Percentiles rank a stretch among this genome's conserved stretches.
Conservation (phyloP, 2,113 vertebrate genomes). For the Microtus pennsylvanicus region DNA sequence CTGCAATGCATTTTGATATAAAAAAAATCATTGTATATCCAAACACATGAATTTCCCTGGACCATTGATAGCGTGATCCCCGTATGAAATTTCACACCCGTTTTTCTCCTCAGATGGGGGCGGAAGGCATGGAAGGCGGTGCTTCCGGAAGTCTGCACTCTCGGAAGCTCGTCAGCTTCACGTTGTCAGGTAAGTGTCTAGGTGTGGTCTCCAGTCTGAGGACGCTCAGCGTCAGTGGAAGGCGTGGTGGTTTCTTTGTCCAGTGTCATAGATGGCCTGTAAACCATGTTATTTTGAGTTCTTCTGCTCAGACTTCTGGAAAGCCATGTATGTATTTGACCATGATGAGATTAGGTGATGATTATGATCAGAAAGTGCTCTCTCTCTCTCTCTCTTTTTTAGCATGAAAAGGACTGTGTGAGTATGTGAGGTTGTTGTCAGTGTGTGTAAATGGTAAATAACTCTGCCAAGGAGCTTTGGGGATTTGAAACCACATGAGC, state of each 20-base stretch:
- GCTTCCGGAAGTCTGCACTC: conserved; percentile 92
- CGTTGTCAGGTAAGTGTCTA: conserved; percentile 92
- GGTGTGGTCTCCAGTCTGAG: background rate
- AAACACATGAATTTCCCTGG: background rate
- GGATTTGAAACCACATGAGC: background rate
- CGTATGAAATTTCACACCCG: background rate
- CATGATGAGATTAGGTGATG: background rate
- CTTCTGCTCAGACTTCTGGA: background rate
- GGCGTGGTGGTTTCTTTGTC: background rate
- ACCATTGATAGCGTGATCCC: background rate
- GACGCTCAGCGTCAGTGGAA: background rate
- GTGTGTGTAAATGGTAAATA: background rate
- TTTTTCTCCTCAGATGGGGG: conserved; percentile 89
- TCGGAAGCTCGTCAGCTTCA: conserved; percentile 96
- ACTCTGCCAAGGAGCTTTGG: conserved; percentile 1
- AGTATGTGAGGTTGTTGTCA: background rate
- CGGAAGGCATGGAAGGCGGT: conserved; percentile 92
- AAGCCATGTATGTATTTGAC: conserved; percentile 15
- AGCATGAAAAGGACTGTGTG: background rate
- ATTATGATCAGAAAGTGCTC: conserved; percentile 44
- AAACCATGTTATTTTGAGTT: background rate
- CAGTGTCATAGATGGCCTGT: background rate
- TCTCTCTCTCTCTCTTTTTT: too few relatives aligned
- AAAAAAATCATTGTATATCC: background rate
- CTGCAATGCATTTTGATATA: background rate